phyloP scores from a whole-genome alignment of 2,888 invertebrate genomes.

The Polymixis flavicincta region DNA sequence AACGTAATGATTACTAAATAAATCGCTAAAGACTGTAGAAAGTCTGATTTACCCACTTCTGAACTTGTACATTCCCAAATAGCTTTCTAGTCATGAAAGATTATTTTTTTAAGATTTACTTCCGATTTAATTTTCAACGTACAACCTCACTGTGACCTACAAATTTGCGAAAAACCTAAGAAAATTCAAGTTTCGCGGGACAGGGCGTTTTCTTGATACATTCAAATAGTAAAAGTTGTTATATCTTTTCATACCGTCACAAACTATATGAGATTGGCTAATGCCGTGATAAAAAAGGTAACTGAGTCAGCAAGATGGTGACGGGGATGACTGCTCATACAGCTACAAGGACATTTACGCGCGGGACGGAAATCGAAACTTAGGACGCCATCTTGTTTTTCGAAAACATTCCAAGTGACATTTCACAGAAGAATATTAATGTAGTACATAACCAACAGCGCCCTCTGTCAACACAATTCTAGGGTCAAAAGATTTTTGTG shows the following conservation, averaged over 20 bases:
- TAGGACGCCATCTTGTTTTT: background rate
- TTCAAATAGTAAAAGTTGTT: background rate
- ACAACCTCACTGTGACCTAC: background rate
- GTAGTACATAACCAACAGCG: background rate
- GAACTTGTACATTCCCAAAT: conserved; percentile 27
- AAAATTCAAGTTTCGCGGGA: no score
- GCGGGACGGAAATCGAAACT: background rate
- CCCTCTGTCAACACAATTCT: background rate
- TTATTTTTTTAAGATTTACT: conserved; percentile 15
- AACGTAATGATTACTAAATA: conserved; percentile 3
- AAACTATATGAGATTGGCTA: background rate
- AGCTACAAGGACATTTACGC: background rate
- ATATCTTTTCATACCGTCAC: background rate
- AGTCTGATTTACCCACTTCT: background rate
- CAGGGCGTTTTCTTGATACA: background rate
- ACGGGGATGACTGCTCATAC: background rate
- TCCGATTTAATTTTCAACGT: background rate
- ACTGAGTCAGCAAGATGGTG: background rate
- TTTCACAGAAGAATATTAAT: background rate
- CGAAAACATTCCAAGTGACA: background rate
- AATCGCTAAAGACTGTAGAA: background rate
- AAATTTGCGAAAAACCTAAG: no score
- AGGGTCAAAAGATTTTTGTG: background rate
- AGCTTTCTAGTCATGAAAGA: conserved; percentile 26
- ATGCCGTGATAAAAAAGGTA: background rate